A percentile compares a stretch with the other conserved stretches of the same genome.
Conservation (phyloP, 1,140 invertebrate genomes). For the Drosophila arizonae region DNA sequence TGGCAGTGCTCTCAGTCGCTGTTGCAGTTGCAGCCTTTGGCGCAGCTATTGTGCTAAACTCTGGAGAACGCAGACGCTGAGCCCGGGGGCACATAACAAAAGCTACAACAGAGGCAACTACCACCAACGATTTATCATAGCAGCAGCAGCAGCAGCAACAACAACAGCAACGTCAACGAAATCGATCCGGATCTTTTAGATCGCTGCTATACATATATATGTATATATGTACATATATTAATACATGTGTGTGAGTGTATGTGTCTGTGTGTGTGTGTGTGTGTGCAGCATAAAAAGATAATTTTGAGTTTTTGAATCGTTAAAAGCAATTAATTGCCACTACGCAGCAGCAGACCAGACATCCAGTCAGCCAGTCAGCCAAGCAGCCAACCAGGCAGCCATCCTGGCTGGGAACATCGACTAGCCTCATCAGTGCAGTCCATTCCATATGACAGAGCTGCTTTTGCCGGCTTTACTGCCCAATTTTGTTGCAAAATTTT, state of each 20-base stretch:
- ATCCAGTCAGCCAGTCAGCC: conserved; percentile 33
- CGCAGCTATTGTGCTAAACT: conserved; percentile 69
- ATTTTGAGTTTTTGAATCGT: conserved; percentile 81
- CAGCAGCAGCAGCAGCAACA: conserved; percentile 70
- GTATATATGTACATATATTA: conserved; percentile 2
- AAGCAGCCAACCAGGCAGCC: conserved; percentile 43
- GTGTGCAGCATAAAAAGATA: conserved; percentile 69
- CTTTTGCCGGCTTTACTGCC: conserved; percentile 68
- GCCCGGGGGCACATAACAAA: conserved; percentile 45
- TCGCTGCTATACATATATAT: conserved; percentile 3
- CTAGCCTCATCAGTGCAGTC: conserved; percentile 10
- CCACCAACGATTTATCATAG: conserved; percentile 78
- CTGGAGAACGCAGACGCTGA: conserved; percentile 27
- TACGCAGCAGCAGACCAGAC: conserved; percentile 69
- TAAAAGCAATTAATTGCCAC: conserved; percentile 81
- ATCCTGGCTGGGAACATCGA: conserved; percentile 60
- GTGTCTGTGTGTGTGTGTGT: conserved; percentile 12
- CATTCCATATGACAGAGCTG: conserved; percentile 47
- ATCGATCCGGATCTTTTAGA: conserved; percentile 75
- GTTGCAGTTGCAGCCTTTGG: conserved; percentile 1
- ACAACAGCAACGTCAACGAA: conserved; percentile 72
- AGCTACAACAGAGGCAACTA: conserved; percentile 49
- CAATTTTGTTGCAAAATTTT: conserved; percentile 79
- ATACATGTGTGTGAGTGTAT: conserved; percentile 16
- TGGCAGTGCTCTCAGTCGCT: conserved; percentile 10